phyloP scores from a whole-genome alignment of 2,888 invertebrate species.

The Euplexia lucipara region DNA sequence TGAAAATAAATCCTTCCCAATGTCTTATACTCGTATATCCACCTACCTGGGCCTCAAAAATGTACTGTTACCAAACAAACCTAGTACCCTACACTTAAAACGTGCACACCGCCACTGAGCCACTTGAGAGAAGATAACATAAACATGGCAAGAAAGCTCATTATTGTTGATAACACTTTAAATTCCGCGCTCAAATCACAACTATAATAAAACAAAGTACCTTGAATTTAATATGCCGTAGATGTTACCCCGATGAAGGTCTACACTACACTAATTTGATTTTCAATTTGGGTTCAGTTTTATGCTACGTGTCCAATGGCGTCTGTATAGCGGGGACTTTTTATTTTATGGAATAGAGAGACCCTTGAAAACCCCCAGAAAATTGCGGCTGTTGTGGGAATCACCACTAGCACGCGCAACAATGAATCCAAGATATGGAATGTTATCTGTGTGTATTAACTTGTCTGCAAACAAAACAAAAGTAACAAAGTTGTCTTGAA shows the following conservation, averaged over 20 bases:
- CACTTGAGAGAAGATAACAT: constrained; percentile 11
- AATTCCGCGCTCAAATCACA: constrained; percentile 11
- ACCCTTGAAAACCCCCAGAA: constrained; percentile 30
- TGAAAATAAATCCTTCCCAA: too few relatives aligned
- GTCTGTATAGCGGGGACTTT: constrained; percentile 30
- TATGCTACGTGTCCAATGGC: constrained; percentile 7
- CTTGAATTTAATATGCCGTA: not conserved
- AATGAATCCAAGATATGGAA: not conserved
- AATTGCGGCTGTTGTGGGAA: constrained; percentile 14
- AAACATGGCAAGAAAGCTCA: not conserved
- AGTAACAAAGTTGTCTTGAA: too few relatives aligned
- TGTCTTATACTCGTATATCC: too few relatives aligned
- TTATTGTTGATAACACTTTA: not conserved
- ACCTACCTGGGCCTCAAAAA: too few relatives aligned
- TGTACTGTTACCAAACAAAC: constrained; percentile 6
- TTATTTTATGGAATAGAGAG: not conserved
- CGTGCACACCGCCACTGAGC: not conserved
- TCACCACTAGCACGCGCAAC: constrained; percentile 13
- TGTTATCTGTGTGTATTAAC: not conserved
- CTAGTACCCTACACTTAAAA: not conserved
- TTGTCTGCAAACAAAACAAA: not conserved
- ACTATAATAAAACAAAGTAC: not conserved
- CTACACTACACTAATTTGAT: constrained; percentile 22
- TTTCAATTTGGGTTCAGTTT: constrained; percentile 17
- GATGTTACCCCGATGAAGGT: constrained; percentile 3